Base-by-base conservation (phyloP, 2,113 vertebrate species). In the Microtus pennsylvanicus region DNA sequence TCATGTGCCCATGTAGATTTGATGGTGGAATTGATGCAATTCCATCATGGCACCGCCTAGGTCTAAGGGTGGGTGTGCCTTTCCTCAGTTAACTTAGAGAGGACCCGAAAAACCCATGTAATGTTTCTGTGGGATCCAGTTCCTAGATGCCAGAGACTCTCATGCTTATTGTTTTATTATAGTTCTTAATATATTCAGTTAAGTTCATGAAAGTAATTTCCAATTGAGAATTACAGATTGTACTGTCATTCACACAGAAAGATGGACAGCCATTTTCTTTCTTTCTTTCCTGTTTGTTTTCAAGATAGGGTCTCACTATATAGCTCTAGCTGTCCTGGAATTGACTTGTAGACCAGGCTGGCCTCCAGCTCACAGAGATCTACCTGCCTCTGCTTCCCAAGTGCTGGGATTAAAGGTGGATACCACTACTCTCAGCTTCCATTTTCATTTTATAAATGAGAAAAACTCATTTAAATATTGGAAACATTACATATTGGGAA, bases 131-230 rank as follows among this genome's bases (percentile, higher is more conserved):
- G 92, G 63, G 87, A 82, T 95, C 87, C 86, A 90, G 38, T 81
- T 90, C 83, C 10, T 93, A 69, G 45, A 94, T 69, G 38, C 26
- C 35, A 90, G 80, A 95, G 38, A 85, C 1, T 69, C 42, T 90
- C 16, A 45, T 47, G 47, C 89, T 85, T 75, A 55, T 74, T 42
- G 14, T 88, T 80, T 94, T 88, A 81, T 90, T 87, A 77, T 92
- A 63, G 3, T 92, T 74, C 50, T 75, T 94, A 86, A 81, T 19
- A 61, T 77, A 91, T 90, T 92, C 35, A 92, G 5, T 78, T 95
- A 90, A 87, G 85, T 86, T 95, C 17, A 47, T 91, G 35, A 74
- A 35, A 58, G 14, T 78, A 76, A 96, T 21, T 9, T 70, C 35
- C 91, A 58, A 47, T 91, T 89, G 92, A 91, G 17, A 90, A 42